Evolutionary conservation across 2,888 invertebrate genomes (phyloP).

Genomic region (Trichopria drosophilae): DNA sequence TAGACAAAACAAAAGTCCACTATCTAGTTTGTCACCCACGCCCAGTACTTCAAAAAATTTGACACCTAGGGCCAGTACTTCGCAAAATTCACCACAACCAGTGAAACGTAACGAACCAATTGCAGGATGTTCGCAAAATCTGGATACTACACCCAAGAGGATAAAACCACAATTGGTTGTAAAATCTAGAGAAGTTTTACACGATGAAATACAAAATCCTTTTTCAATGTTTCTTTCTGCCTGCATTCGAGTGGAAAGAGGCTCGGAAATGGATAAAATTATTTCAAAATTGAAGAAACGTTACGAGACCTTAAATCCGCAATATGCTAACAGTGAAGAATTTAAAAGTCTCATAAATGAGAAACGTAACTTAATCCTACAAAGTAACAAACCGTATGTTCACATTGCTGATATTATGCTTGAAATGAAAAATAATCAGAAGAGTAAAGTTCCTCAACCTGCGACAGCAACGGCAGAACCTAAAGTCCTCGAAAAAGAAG

Average conservation of each 20-base stretch:
- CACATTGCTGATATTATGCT: conserved; percentile 41
- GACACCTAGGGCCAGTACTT: too few species aligned
- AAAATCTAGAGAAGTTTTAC: conserved; percentile 38
- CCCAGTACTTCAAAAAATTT: too few species aligned
- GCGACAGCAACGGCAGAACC: too few species aligned
- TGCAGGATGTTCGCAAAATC: too few species aligned
- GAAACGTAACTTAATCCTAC: conserved; percentile 33
- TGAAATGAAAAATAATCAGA: conserved; percentile 48
- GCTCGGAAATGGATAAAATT: conserved; percentile 42
- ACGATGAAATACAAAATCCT: conserved; percentile 36
- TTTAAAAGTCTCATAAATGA: conserved; percentile 41
- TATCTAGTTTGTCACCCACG: too few species aligned
- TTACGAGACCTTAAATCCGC: conserved; percentile 41
- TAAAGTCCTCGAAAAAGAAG: too few species aligned
- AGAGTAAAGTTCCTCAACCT: too few species aligned
- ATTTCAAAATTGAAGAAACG: conserved; percentile 44
- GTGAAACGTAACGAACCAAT: too few species aligned
- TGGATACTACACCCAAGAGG: too few species aligned
- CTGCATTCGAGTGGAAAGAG: conserved; percentile 42
- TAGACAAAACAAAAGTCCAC: too few species aligned
- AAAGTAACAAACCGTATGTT: conserved; percentile 32
- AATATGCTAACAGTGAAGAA: conserved; percentile 35
- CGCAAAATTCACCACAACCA: too few species aligned
- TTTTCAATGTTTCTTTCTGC: conserved; percentile 47
- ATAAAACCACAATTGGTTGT: conserved; percentile 42